Evolutionary conservation across 2,888 invertebrate species (phyloP), one percentile per base, ranked within the genome.

Genomic region (Rhagium mordax): DNA sequence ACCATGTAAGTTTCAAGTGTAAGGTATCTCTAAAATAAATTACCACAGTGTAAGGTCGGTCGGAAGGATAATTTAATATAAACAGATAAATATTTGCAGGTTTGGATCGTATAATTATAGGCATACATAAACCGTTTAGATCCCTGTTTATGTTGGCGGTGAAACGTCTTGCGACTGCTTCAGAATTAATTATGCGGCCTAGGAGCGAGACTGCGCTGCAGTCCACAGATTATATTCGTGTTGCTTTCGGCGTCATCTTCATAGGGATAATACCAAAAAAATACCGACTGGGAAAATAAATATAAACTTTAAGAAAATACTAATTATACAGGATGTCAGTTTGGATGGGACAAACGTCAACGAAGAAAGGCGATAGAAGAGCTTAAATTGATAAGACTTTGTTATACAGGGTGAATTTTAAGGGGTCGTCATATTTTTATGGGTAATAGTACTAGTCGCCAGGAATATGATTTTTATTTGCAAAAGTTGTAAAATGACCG

Each of bases 71-170:
- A 64, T 51, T 64, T 64, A 64, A 49, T 51, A 64, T 49, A 49
- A 64, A 64, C 27, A 49, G 49, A 48, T 29, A 64, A 65, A 65
- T 65, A 65, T 65, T 65, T 65, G 65, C 21, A 29, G 27, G 27
- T 29, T 53, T 18, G 51, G 65, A 53, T 51, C 51, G 65, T 16
- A 27, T 49, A 64, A 48, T 64, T 64, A 64, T 49, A 65, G 53
- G 27, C 33, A 53, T 65, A 65, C 51, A 65, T 53, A 64, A 16
- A 51, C 49, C 51, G 27, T 53, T 65, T 65, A 65, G 33, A 53
- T 53, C 65, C 13, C 49, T 49, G 64, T 64, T 64, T 64, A 64
- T 27, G 5, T 62, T 49, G 27, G 49, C 49, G 48, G 24, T 51
- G 21, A n/a, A 49, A 62, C 24, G 48, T 64, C 49, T 49, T 13